Evolutionary conservation across 2,113 vertebrate genomes (phyloP).

Genomic region (Xerus inauris): DNA sequence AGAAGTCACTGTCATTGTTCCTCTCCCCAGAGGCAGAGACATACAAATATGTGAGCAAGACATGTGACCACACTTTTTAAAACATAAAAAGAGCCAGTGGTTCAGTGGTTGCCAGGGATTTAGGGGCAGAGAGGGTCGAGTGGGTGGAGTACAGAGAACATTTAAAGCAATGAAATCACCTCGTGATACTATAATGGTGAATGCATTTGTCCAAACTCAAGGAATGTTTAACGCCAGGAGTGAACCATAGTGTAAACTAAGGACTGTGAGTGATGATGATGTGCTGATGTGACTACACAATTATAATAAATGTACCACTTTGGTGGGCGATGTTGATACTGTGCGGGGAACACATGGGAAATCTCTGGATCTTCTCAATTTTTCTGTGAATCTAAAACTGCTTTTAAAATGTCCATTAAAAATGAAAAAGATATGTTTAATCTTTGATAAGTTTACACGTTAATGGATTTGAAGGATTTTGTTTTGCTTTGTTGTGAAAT

Average conservation of each 20-base stretch:
- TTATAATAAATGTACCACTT: not conserved
- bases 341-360: not conserved
- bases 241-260: not conserved
- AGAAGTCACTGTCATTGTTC: not conserved
- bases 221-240: not conserved
- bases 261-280: not conserved
- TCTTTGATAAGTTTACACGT: not conserved
- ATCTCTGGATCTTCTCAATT: not conserved
- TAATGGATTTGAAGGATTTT: constrained; percentile 14
- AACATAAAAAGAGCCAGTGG: not conserved
- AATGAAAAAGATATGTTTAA: not conserved
- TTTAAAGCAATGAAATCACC: not conserved
- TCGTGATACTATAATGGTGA: not conserved
- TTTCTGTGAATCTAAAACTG: not conserved
- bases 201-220: not conserved
- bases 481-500: not conserved
- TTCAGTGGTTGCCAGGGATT: not conserved
- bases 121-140: not conserved
- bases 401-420: not conserved
- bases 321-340: not conserved
- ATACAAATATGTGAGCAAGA: not conserved
- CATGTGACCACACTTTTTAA: not conserved
- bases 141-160: not conserved
- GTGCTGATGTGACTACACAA: not conserved
- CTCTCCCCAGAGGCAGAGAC: not conserved